Conservation (phyloP, 2,888 invertebrate species). For the Hyposoter didymator region DNA sequence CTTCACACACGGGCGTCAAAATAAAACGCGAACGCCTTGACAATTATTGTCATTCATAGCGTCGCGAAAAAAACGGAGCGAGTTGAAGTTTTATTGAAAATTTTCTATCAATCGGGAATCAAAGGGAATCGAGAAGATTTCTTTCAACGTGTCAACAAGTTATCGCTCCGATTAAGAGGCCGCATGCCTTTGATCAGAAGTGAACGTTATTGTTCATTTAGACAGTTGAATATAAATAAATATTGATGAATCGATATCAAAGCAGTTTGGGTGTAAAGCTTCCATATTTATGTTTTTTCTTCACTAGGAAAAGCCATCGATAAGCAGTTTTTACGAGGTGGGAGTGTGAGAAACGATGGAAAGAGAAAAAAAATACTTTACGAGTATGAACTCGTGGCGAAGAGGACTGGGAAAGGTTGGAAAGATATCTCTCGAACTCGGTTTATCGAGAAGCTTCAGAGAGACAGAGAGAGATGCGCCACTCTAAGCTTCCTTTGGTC, state of each 20-base stretch:
- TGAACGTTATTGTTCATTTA: slow-evolving; percentile 36
- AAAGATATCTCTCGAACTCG: slow-evolving; percentile 42
- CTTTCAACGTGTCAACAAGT: neutral
- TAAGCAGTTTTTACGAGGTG: slow-evolving; percentile 22
- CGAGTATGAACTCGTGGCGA: slow-evolving; percentile 41
- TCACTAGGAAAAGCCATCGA: slow-evolving; percentile 45
- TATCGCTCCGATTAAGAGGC: neutral
- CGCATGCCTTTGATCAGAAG: slow-evolving; percentile 24
- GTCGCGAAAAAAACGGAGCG: neutral
- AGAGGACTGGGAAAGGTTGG: slow-evolving; percentile 28
- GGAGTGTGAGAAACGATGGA: neutral
- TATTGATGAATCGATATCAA: slow-evolving; percentile 35
- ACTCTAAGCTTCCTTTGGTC: slow-evolving; percentile 55
- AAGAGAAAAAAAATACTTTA: slow-evolving; percentile 20
- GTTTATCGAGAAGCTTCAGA: slow-evolving; percentile 61
- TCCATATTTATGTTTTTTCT: slow-evolving; percentile 60
- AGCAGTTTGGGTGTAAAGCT: slow-evolving; percentile 17
- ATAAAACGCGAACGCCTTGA: neutral
- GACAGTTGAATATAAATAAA: slow-evolving; percentile 31
- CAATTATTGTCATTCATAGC: neutral
- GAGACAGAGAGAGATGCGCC: slow-evolving; percentile 40
- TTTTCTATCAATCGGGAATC: neutral
- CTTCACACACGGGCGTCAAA: neutral
- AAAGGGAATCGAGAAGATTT: neutral
- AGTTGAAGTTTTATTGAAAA: neutral